Conservation (phyloP, 1,140 invertebrate species). For the Cotesia typhae region DNA sequence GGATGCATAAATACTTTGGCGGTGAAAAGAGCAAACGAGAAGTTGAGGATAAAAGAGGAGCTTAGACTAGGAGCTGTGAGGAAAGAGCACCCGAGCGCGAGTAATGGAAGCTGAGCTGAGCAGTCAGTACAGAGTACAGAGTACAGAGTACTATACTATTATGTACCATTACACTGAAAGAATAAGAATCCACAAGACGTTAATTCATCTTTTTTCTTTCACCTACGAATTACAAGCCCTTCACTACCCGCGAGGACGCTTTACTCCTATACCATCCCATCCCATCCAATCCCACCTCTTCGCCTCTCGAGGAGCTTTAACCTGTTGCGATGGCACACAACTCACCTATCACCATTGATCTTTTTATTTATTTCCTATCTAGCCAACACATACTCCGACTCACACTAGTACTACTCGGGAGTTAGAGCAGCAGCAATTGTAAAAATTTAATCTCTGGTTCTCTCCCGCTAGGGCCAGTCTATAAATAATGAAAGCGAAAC, state of each 20-base stretch:
- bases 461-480: too few species aligned
- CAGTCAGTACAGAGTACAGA: too few species aligned
- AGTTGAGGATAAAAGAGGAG: neutral
- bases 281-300: too few species aligned
- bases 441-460: too few species aligned
- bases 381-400: neutral
- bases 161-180: neutral
- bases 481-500: too few species aligned
- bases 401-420: neutral
- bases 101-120: too few species aligned
- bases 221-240: neutral
- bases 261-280: too few species aligned
- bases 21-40: neutral
- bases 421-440: neutral
- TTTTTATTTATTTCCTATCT: slow-evolving; percentile 9
- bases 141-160: too few species aligned
- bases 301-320: slow-evolving; percentile 15
- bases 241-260: neutral
- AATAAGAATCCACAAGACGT: slow-evolving; percentile 6
- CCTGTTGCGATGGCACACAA: slow-evolving; percentile 24
- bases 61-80: neutral
- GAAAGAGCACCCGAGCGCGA: too few species aligned
- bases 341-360: slow-evolving; percentile 9
- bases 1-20: slow-evolving; percentile 28
- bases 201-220: slow-evolving; percentile 22